These are phyloP conservation scores for Chrysoperla carnea DNA, from an alignment of 1,140 invertebrate genomes.

Conservation along the genomic window DNA sequence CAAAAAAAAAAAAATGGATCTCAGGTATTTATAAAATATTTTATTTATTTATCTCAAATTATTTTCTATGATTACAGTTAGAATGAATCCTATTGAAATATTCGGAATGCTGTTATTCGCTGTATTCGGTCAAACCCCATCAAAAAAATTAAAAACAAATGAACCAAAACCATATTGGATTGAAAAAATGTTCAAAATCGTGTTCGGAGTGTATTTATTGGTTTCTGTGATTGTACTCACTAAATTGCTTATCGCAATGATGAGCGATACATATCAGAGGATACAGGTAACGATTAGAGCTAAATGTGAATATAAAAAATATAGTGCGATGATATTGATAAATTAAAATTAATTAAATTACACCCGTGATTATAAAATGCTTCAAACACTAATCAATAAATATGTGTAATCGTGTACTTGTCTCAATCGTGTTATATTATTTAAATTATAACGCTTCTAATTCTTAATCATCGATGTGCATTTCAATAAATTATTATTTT, in stretches of 20 bases:
- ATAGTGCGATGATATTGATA: too few species aligned
- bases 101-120: slow-evolving; percentile 98
- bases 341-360: not conserved
- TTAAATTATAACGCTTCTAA: too few species aligned
- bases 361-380: not conserved
- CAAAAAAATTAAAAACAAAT: slow-evolving; percentile 50
- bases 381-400: too few species aligned
- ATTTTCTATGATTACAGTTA: slow-evolving; percentile 56
- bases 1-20: too few species aligned
- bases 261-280: slow-evolving; percentile 98
- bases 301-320: too few species aligned
- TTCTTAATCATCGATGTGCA: too few species aligned
- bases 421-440: too few species aligned
- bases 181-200: slow-evolving; percentile 60
- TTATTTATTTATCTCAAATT: slow-evolving; percentile 18
- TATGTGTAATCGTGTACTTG: too few species aligned
- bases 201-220: slow-evolving; percentile 90
- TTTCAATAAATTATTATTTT: too few species aligned
- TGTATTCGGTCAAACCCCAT: slow-evolving; percentile 92
- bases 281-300: slow-evolving; percentile 60
- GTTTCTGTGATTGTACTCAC: slow-evolving; percentile 97
- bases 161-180: slow-evolving; percentile 51
- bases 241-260: slow-evolving; percentile 99
- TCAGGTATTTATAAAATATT: too few species aligned
- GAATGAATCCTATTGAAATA: slow-evolving; percentile 72